Conservation (phyloP, 2,888 invertebrate species). For the Campopleginae sp. region DNA sequence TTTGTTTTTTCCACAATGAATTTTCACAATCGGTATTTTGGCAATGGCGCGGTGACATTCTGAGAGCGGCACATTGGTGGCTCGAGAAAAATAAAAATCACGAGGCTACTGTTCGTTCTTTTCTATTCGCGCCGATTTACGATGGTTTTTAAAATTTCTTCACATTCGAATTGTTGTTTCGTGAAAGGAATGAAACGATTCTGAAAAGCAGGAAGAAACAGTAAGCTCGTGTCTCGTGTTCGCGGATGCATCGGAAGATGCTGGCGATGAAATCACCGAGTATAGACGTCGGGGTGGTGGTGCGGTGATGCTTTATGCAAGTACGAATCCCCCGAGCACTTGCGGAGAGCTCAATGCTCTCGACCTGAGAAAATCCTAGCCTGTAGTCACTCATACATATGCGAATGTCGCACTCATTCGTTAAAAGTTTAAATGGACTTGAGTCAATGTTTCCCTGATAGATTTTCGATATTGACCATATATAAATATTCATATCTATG, state of each 20-base stretch:
- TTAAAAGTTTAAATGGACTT: constrained; percentile 3
- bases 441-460: constrained; percentile 51
- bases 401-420: neutral
- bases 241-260: neutral
- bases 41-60: neutral
- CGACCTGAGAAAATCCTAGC: constrained; percentile 16
- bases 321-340: constrained; percentile 43
- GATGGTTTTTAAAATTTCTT: neutral
- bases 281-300: neutral
- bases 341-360: constrained; percentile 64
- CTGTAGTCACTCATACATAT: neutral
- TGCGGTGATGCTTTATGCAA: constrained; percentile 30
- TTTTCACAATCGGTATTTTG: constrained; percentile 25
- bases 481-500: constrained; percentile 13
- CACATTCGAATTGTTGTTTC: neutral
- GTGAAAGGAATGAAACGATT: neutral
- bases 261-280: constrained; percentile 58
- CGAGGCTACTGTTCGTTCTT: neutral
- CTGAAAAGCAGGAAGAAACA: neutral
- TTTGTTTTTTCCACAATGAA: constrained; percentile 22
- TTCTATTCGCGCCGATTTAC: neutral
- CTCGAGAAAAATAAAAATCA: neutral
- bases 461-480: constrained; percentile 22
- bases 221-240: neutral
- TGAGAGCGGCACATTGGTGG: constrained; percentile 38